These are phyloP conservation scores for Bombus balteatus DNA, from an alignment of 1,140 invertebrate species.

Conservation along the genomic window DNA sequence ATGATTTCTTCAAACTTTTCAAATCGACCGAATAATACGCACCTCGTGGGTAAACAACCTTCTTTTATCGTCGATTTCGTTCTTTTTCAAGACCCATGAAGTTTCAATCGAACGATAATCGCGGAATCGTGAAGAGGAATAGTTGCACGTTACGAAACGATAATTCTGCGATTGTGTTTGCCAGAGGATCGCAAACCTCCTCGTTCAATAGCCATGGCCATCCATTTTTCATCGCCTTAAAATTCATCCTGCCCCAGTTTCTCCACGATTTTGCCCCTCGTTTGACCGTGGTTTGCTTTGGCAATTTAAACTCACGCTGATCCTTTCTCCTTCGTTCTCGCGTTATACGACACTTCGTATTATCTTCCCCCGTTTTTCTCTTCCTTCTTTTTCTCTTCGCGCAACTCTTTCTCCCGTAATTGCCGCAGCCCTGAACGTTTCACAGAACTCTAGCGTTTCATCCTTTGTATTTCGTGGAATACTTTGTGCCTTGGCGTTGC, in stretches of 20 bases:
- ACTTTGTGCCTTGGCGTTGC: no score
- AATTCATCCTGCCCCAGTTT: slow-evolving; percentile 15
- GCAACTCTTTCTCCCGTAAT: background rate
- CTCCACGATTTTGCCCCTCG: background rate
- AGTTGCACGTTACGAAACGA: background rate
- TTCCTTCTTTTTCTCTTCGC: background rate
- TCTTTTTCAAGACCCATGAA: no score
- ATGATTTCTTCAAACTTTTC: no score
- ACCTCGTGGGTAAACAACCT: background rate
- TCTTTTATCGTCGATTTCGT: background rate
- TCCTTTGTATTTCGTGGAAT: no score
- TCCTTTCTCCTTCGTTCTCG: background rate
- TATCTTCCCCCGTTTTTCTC: no score
- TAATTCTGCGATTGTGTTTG: background rate
- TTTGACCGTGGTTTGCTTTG: background rate
- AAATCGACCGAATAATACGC: no score
- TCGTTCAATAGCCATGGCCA: background rate
- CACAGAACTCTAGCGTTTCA: no score
- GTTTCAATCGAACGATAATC: background rate
- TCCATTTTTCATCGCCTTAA: slow-evolving; percentile 20
- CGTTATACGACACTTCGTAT: background rate
- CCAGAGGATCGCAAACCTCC: no score
- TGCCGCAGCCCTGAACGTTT: no score
- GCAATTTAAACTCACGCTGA: background rate
- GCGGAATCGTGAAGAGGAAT: background rate